phyloP scores from a whole-genome alignment of 2,113 vertebrate species.

The Catharus bicknelli region DNA sequence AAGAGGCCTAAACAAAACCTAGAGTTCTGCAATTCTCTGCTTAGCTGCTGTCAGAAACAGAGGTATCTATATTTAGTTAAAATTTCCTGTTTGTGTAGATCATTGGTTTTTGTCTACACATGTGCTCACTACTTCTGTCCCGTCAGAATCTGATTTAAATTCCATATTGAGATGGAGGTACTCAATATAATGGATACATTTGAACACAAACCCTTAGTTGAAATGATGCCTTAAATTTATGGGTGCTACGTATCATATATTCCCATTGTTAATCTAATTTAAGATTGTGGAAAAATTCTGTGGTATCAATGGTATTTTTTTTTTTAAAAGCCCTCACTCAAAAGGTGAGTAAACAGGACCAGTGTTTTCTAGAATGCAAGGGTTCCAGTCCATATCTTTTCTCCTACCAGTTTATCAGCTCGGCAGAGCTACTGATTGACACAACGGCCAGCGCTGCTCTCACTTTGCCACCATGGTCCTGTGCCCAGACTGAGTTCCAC shows the following conservation, averaged over 20 bases:
- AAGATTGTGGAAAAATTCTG: not conserved
- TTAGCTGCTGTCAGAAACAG: not conserved
- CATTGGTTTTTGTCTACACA: not conserved
- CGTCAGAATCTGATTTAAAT: not conserved
- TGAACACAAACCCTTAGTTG: not conserved
- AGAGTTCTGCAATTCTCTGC: not conserved
- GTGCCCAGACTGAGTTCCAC: too few species aligned
- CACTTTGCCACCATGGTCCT: too few species aligned
- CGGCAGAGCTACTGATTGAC: not conserved
- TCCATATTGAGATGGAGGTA: not conserved
- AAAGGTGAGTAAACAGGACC: not conserved
- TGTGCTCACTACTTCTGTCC: not conserved
- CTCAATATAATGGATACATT: not conserved
- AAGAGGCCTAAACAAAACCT: not conserved
- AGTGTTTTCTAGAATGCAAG: not conserved
- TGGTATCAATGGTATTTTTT: not conserved
- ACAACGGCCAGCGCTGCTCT: too few species aligned
- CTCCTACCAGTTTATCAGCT: not conserved
- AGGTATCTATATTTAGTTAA: not conserved
- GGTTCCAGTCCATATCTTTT: not conserved
- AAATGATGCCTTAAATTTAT: too few species aligned
- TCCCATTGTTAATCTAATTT: not conserved
- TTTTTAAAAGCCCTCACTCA: not conserved
- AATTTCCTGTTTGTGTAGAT: not conserved
- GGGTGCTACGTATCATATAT: not conserved